Conservation (phyloP, 2,113 vertebrate species). For the Semnornis frantzii region DNA sequence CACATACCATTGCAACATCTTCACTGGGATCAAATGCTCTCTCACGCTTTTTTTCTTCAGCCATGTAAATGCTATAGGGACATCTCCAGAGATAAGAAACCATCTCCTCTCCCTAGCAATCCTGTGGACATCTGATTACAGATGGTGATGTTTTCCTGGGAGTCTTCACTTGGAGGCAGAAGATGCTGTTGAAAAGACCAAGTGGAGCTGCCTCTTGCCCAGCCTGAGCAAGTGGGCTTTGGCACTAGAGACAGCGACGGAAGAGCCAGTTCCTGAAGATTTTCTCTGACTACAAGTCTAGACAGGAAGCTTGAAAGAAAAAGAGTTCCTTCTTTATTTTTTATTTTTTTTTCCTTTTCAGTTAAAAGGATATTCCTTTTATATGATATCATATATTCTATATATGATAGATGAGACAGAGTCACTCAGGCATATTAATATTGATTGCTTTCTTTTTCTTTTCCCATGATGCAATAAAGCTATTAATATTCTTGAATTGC, state of each 20-base stretch:
- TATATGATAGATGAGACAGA: background rate
- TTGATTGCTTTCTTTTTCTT: background rate
- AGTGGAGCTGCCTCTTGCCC: background rate
- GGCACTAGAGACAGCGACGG: background rate
- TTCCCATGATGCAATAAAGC: background rate
- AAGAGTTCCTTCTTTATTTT: background rate
- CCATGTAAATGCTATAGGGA: background rate
- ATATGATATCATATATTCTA: background rate
- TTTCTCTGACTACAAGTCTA: slow-evolving; percentile 50
- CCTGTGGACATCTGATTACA: background rate
- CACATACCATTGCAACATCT: slow-evolving; percentile 26
- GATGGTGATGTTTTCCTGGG: background rate
- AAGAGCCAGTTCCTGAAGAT: background rate
- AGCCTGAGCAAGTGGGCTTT: background rate
- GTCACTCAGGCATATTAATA: background rate
- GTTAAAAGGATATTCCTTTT: slow-evolving; percentile 28
- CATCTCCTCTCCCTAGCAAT: background rate
- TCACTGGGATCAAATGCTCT: background rate
- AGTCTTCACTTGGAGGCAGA: background rate
- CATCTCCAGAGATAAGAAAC: slow-evolving; percentile 5
- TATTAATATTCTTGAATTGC: background rate
- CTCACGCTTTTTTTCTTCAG: background rate
- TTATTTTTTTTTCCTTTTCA: background rate
- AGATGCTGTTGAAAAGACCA: background rate
- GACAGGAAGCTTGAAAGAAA: slow-evolving; percentile 66